Base-by-base conservation (phyloP, 2,888 invertebrate genomes). In the Serripes groenlandicus region DNA sequence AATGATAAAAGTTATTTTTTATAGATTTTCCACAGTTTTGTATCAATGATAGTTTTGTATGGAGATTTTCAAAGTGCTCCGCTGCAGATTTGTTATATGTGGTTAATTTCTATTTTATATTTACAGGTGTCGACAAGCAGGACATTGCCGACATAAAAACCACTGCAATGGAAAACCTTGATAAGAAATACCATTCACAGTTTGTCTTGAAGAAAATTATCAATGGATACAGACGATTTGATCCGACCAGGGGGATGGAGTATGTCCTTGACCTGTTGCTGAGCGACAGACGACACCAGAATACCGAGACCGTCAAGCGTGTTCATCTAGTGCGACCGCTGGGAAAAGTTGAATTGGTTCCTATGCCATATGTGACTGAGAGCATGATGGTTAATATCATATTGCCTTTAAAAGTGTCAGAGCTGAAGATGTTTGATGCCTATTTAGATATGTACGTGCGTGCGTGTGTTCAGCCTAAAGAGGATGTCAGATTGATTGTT, bases 361-460 rank as follows among this genome's bases (percentile, higher is more conserved):
- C 97, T 0, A 97, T 98, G 93, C 99, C 98, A 0, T 99, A 99
- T 95, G 99, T 99, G 0, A 99, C 99, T 0, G 99, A 99, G 96
- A 97, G 97, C 94, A 97, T 97, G 7, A 96, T 97, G 87, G 96
- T 99, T 4, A 96, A 97, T 78, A 95, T 98, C 86, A 95, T 99
- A 88, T 94, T 98, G 85, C 96, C 97, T 0, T 95, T 97, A 3
- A 96, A 96, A 35, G 89, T 89, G 21, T 86, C 89, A 30, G 96
- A 91, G 42, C 89, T 92, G 32, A 94, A 95, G 1, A 96, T 96
- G 72, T 96, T 96, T 3, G 93, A 96, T 30, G 95, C 95, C 35
- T 97, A 98, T 95, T 95, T 98, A 73, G 96, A 96, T 42, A 96
- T 96, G 78, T 98, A 97, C 94, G 96, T 97, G 69, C 95, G 96